Evolutionary conservation across 2,113 vertebrate species (phyloP).

Genomic region (Cephalopterus ornatus): DNA sequence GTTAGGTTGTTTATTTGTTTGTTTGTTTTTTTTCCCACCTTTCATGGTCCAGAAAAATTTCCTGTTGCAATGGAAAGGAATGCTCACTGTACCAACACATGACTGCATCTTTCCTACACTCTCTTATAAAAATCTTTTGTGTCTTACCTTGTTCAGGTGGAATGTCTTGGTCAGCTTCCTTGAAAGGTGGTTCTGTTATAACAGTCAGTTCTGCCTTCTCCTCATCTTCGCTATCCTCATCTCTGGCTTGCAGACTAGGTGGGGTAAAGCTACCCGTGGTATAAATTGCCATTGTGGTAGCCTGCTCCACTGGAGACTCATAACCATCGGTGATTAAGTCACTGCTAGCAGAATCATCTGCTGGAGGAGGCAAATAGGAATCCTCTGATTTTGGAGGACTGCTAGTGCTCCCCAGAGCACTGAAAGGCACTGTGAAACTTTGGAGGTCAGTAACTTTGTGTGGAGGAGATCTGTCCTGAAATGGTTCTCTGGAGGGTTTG

Average conservation of each 20-base stretch:
- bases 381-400: not conserved
- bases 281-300: not conserved
- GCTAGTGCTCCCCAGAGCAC: not conserved
- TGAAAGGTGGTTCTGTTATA: not conserved
- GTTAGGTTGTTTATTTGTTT: not conserved
- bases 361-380: constrained; percentile 22
- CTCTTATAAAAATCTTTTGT: not conserved
- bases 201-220: not conserved
- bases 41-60: not conserved
- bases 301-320: not conserved
- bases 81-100: rapidly evolving
- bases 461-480: not conserved
- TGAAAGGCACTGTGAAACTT: constrained; percentile 17
- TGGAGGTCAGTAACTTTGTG: not conserved
- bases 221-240: not conserved
- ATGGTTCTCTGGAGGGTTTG: constrained; percentile 5
- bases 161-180: not conserved
- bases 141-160: constrained; percentile 15
- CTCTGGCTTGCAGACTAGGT: not conserved
- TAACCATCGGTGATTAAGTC: not conserved
- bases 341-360: constrained; percentile 32
- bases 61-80: not conserved
- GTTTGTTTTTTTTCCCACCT: not conserved
- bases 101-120: not conserved
- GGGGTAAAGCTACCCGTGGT: not conserved